These are phyloP conservation scores for Chaitophorus viminalis DNA, from an alignment of 2,888 invertebrate genomes.

Conservation along the genomic window DNA sequence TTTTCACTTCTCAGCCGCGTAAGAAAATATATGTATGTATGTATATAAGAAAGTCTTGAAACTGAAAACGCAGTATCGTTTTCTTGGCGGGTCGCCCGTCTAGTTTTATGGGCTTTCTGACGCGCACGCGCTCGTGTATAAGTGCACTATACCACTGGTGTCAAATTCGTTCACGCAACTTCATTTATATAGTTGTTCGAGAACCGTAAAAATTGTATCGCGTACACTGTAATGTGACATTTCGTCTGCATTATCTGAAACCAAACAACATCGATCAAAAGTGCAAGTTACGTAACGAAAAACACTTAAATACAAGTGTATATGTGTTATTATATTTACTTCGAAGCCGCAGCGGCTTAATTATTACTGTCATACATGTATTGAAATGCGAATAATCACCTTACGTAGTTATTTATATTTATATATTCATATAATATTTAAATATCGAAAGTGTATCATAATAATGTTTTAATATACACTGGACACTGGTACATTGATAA, in stretches of 20 bases:
- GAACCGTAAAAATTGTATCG: neutral
- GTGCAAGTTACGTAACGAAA: neutral
- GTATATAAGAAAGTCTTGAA: neutral
- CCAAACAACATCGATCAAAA: neutral
- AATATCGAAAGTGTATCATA: too few species aligned
- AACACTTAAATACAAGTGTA: neutral
- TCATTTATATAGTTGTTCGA: conserved; percentile 7
- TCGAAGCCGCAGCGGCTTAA: too few species aligned
- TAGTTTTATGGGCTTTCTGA: conserved; percentile 23
- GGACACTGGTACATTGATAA: too few species aligned
- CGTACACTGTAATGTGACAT: neutral
- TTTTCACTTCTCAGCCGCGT: neutral
- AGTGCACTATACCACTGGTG: neutral
- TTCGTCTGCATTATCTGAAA: neutral
- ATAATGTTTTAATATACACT: too few species aligned
- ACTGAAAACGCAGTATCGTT: conserved; percentile 32
- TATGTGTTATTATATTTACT: too few species aligned
- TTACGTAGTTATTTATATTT: too few species aligned
- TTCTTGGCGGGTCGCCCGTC: conserved; percentile 37
- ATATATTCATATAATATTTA: too few species aligned
- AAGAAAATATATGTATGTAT: neutral
- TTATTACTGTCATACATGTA: too few species aligned
- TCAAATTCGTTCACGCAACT: neutral
- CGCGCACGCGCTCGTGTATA: neutral
- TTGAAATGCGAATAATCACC: neutral